phyloP scores from a whole-genome alignment of 30 jellyfish, hydroid and myxozoan genomes.

The Aurelia coerulea region DNA sequence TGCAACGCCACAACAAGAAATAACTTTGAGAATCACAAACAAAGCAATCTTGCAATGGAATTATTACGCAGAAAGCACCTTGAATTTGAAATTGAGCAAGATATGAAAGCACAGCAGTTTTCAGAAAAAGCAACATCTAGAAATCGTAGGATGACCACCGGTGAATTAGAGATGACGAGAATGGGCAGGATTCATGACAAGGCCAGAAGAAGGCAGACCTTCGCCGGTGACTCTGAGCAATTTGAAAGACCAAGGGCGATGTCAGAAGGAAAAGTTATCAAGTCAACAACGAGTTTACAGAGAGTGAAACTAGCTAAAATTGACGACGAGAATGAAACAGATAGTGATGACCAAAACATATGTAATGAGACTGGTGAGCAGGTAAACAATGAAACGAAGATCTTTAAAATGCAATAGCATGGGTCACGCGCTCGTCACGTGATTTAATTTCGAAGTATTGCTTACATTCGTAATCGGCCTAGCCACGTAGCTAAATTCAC shows the following conservation, averaged over 20 bases:
- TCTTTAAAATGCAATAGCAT: too few relatives aligned
- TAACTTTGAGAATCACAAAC: neutral
- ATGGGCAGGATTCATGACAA: neutral
- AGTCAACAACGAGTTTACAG: neutral
- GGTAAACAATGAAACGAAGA: too few relatives aligned
- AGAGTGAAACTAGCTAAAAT: neutral
- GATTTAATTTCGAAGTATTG: too few relatives aligned
- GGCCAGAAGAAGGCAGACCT: neutral
- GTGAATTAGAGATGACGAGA: slow-evolving; percentile 14
- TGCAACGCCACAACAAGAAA: too few relatives aligned
- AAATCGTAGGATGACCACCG: slow-evolving; percentile 27
- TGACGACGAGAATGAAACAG: neutral
- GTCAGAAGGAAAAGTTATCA: neutral
- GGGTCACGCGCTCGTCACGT: too few relatives aligned
- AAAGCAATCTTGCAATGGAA: slow-evolving; percentile 26
- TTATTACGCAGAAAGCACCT: slow-evolving; percentile 21
- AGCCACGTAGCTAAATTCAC: too few relatives aligned
- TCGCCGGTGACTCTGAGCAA: neutral
- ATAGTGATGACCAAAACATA: neutral
- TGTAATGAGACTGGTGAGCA: neutral
- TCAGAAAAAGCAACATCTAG: neutral
- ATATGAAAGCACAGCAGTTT: neutral
- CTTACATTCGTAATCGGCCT: too few relatives aligned
- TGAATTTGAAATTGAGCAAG: slow-evolving; percentile 16
- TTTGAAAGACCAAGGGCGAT: neutral